phyloP scores from a whole-genome alignment of 2,113 vertebrate species.

The Rhadina sibilatrix region DNA sequence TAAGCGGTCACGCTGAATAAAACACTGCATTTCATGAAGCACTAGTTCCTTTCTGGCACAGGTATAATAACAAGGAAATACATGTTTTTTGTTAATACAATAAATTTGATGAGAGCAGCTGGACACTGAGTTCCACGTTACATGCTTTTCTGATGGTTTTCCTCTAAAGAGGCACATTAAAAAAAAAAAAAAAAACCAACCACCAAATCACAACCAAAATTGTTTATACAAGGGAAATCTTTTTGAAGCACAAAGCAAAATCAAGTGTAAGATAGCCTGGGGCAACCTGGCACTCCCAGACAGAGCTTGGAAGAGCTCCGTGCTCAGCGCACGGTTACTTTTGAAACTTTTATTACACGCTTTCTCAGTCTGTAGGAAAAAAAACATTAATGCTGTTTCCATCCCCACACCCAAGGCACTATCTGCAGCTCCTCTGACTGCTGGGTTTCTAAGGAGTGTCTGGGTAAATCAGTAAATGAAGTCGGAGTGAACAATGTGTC shows the following conservation, averaged over 20 bases:
- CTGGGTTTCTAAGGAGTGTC: slow-evolving; percentile 70
- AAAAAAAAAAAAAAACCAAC: neutral
- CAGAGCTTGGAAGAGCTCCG: neutral
- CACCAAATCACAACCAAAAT: neutral
- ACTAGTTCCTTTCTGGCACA: neutral
- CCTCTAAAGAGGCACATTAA: neutral
- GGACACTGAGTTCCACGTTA: rapidly evolving
- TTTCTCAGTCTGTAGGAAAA: neutral
- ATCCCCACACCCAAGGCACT: slow-evolving; percentile 66
- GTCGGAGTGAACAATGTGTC: slow-evolving; percentile 22
- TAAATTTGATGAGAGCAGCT: neutral
- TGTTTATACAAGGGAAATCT: slow-evolving; percentile 21
- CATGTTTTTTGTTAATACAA: neutral
- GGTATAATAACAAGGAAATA: neutral
- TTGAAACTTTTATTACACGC: slow-evolving; percentile 3
- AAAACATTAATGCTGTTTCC: neutral
- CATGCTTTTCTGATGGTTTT: neutral
- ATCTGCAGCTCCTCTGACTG: slow-evolving; percentile 52
- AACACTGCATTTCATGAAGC: neutral
- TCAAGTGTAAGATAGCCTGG: slow-evolving; percentile 20
- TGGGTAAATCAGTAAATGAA: slow-evolving; percentile 64
- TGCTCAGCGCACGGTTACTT: neutral
- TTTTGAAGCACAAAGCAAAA: slow-evolving; percentile 26
- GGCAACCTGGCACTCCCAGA: slow-evolving; percentile 32
- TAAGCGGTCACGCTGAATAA: neutral